phyloP scores from a whole-genome alignment of 2,797 vertebrate genomes.

The Macrochelys suwanniensis region DNA sequence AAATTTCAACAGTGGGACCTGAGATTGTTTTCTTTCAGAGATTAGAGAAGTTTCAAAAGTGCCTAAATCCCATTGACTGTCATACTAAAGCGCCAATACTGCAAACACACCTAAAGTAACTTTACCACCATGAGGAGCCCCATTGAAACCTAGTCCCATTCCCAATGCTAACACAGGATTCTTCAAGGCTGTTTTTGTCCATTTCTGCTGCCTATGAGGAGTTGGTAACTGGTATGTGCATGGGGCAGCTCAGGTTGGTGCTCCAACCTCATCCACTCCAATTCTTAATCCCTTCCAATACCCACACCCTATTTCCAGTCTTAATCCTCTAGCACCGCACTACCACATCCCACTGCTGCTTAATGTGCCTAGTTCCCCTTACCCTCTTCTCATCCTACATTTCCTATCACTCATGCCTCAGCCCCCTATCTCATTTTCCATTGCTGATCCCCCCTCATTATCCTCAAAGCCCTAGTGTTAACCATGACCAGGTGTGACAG shows the following conservation, averaged over 20 bases:
- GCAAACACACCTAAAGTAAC: not conserved
- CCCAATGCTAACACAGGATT: not conserved
- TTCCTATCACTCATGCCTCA: no score
- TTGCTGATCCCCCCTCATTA: no score
- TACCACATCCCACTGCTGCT: not conserved
- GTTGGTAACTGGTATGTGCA: not conserved
- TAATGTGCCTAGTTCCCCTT: no score
- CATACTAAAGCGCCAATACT: not conserved
- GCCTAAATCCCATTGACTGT: not conserved
- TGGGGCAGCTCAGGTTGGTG: not conserved
- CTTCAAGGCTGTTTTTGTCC: not conserved
- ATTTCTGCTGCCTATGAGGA: not conserved
- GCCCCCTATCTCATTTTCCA: not conserved
- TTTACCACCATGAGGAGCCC: not conserved
- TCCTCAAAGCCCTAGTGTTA: not conserved
- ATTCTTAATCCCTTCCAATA: not conserved
- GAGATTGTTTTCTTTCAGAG: not conserved
- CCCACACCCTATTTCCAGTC: not conserved
- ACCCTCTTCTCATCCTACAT: not conserved
- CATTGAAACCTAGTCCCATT: not conserved
- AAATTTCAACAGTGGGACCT: constrained; percentile 52
- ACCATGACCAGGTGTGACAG: no score
- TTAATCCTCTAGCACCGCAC: not conserved
- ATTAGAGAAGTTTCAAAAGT: not conserved
- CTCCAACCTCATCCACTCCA: not conserved